Conservation (phyloP, 1,140 invertebrate species). For the Mylabris phalerata region DNA sequence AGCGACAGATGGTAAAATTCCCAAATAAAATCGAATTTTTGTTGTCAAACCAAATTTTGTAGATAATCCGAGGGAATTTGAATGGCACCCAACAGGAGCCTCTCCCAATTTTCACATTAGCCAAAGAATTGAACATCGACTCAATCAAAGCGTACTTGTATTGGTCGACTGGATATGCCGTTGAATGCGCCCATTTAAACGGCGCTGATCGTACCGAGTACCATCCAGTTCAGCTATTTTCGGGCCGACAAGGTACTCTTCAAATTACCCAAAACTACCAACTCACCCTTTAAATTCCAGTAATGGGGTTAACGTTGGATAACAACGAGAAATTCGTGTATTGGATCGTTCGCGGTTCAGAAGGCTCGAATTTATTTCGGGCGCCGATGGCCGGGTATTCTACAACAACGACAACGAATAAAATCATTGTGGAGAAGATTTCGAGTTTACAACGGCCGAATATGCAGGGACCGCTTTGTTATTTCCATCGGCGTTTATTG, state of each 20-base stretch:
- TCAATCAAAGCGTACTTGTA: slow-evolving; percentile 74
- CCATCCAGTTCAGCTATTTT: slow-evolving; percentile 66
- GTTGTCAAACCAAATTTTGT: slow-evolving; percentile 3
- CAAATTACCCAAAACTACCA: not conserved
- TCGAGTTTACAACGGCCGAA: slow-evolving; percentile 46
- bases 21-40: not conserved
- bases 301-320: slow-evolving; percentile 77
- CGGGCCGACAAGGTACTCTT: slow-evolving; percentile 61
- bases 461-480: slow-evolving; percentile 60
- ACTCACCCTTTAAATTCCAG: slow-evolving; percentile 38
- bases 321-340: slow-evolving; percentile 64
- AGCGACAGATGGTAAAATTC: slow-evolving; percentile 64
- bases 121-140: slow-evolving; percentile 75
- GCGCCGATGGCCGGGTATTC: slow-evolving; percentile 55
- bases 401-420: slow-evolving; percentile 5
- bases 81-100: slow-evolving; percentile 64
- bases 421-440: slow-evolving; percentile 33
- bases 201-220: slow-evolving; percentile 65
- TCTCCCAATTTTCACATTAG: slow-evolving; percentile 68
- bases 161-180: slow-evolving; percentile 77
- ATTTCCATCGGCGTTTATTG: slow-evolving; percentile 70
- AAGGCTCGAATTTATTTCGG: slow-evolving; percentile 64
- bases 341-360: slow-evolving; percentile 70
- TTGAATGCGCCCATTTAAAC: slow-evolving; percentile 72
- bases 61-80: slow-evolving; percentile 62